Base-by-base conservation (phyloP, 2,888 invertebrate species). In the Melanostoma scalare region DNA sequence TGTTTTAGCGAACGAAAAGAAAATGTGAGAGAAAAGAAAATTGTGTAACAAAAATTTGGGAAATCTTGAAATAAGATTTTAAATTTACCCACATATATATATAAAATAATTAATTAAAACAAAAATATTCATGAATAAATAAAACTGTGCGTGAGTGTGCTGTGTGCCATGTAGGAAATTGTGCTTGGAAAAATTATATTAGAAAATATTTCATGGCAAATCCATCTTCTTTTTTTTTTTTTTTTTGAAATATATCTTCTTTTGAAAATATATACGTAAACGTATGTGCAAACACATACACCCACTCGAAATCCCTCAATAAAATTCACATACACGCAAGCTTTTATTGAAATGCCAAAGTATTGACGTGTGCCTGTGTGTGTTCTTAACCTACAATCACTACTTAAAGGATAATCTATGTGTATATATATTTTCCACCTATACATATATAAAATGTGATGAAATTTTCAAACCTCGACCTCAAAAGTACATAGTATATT, bases 31-130 rank as follows among this genome's bases (percentile, higher is more conserved):
- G 67, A 60, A 55, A 42, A 20, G 46, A 72, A 84, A 78, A 84
- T 84, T 84, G 84, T 84, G 84, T 84, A 84, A 84, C 74, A 50
- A 84, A 69, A 58, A 52, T 78, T 68, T 84, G 69, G 74, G 74
- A 33, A 75, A 69, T 78, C 20, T 20, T 73, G 55, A 72, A 69
- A 67, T 61, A 61, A 75, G 20, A 67, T 75, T 31, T 58, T 31
- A 50, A 6, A 50, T 68, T 69, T 55, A 36, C 48, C 48, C n/a
- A 46, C 56, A 30, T 30, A 8, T 8, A 40, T 3, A 42, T 46
- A 38, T 38, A 33, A 48, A 33, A 55, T 10, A 50, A 9, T 5
- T 48, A 20, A 31, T 33, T 4, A 53, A 30, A 5, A 5, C 35
- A 52, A 65, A 50, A 40, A 3, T 30, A 10, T 10, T 2, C 35